Conservation (phyloP, 2,888 invertebrate genomes). For the Brenthis hecate region DNA sequence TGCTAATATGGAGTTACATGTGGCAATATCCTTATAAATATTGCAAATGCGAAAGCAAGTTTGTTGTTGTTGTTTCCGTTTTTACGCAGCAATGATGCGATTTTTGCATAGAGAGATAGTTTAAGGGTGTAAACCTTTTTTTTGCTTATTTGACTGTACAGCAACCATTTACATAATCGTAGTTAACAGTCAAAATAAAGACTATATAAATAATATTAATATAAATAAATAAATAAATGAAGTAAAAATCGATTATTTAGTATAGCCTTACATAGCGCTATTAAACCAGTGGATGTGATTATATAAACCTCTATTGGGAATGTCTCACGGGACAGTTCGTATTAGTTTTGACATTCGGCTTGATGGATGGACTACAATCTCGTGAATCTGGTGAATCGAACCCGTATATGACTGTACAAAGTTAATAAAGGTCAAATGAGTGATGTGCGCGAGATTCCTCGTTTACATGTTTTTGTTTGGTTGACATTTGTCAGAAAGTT, state of each 20-base stretch:
- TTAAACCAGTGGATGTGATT: constrained; percentile 10
- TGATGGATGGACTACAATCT: constrained; percentile 81
- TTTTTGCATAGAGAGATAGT: too few relatives aligned
- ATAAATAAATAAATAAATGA: not conserved
- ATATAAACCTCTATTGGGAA: constrained; percentile 66
- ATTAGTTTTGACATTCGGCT: constrained; percentile 82
- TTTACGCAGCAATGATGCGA: too few relatives aligned
- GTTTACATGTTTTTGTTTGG: constrained; percentile 1
- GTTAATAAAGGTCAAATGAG: constrained; percentile 39
- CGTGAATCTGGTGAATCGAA: constrained; percentile 61
- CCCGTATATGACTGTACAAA: constrained; percentile 62
- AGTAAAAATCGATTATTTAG: not conserved
- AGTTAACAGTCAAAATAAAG: too few relatives aligned
- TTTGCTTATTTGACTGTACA: too few relatives aligned
- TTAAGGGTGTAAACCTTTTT: too few relatives aligned
- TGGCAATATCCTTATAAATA: too few relatives aligned
- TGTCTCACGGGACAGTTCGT: constrained; percentile 78
- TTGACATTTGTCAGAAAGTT: constrained; percentile 7
- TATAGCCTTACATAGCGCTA: not conserved
- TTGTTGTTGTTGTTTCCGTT: too few relatives aligned
- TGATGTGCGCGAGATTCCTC: constrained; percentile 15
- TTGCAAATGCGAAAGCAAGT: too few relatives aligned
- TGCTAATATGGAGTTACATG: too few relatives aligned
- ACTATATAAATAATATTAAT: too few relatives aligned
- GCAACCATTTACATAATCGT: too few relatives aligned